Conservation (phyloP, 2,888 invertebrate genomes). For the Andrena camellia region DNA sequence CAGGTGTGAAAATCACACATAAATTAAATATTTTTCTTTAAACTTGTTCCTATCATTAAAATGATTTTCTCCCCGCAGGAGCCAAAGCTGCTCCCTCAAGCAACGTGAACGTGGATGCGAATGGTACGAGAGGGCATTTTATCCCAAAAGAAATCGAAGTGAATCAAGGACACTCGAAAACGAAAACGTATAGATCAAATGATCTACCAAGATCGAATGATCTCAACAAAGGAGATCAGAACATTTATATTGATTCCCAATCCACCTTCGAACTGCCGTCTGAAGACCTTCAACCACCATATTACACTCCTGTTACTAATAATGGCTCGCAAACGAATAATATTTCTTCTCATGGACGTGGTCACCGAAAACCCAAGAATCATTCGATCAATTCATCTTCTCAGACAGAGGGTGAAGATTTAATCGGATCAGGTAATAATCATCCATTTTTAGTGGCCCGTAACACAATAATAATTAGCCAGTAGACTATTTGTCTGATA, state of each 20-base stretch:
- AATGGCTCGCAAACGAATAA: not conserved
- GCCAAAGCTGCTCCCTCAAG: conserved; percentile 38
- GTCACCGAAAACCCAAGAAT: conserved; percentile 19
- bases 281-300: conserved; percentile 19
- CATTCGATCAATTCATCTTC: not conserved
- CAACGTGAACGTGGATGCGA: conserved; percentile 71
- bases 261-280: conserved; percentile 13
- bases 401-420: not conserved
- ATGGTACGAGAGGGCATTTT: conserved; percentile 73
- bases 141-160: conserved; percentile 74
- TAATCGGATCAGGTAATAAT: conserved; percentile 37
- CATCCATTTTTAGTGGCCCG: not conserved
- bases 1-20: conserved; percentile 54
- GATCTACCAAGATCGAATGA: conserved; percentile 1
- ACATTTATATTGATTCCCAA: conserved; percentile 36
- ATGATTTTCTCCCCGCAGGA: conserved; percentile 24
- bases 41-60: not conserved
- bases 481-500: no score
- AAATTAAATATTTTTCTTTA: not conserved
- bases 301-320: not conserved
- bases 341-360: not conserved
- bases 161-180: conserved; percentile 77
- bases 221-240: conserved; percentile 4
- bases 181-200: conserved; percentile 59
- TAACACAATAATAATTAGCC: no score